Evolutionary conservation across 2,113 vertebrate genomes (phyloP), one percentile per base, ranked within the genome.

Genomic region (Tauraco erythrolophus): DNA sequence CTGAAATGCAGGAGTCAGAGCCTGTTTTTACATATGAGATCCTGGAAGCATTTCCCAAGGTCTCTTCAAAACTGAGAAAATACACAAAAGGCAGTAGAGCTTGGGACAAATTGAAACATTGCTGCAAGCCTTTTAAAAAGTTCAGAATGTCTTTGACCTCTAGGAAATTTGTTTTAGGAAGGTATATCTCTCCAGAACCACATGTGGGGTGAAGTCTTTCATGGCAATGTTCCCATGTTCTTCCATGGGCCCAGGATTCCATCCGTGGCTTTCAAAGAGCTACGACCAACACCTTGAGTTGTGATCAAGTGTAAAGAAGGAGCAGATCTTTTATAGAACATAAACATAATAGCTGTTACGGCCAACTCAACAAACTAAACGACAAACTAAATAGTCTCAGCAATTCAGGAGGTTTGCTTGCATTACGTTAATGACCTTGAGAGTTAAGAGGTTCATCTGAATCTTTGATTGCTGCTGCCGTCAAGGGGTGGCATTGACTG

Each of bases 11-110:
- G 57, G 53, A 95, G 46, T 45, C 77, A 33, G 83, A 72, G 86
- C 84, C 80, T 95, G 93, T 46, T 82, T 79, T 92, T 60, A 48
- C 39, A 25, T 85, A 95, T 76, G 77, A 76, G 93, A 85, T 96
- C 87, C 89, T 96, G 84, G 84, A 96, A 92, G 81, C 58, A 87
- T 85, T 97, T 89, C 84, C 58, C 87, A 93, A 92, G 89, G 70
- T 76, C 31, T 83, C 70, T 77, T 89, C 57, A 69, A 57, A 91
- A 80, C 54, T 62, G 65, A 85, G 70, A 95, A 95, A 96, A 89
- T 58, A 92, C 70, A 89, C 87, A 94, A 85, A 91, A 94, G 48
- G 69, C 71, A 91, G 11, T 51, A 84, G 86, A 72, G n/a, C 86
- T 65, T 92, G 77, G 72, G 86, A 94, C 77, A 95, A 96, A 74